These are phyloP conservation scores for Meiosimyza decipiens DNA, from an alignment of 2,888 invertebrate species.

Conservation along the genomic window DNA sequence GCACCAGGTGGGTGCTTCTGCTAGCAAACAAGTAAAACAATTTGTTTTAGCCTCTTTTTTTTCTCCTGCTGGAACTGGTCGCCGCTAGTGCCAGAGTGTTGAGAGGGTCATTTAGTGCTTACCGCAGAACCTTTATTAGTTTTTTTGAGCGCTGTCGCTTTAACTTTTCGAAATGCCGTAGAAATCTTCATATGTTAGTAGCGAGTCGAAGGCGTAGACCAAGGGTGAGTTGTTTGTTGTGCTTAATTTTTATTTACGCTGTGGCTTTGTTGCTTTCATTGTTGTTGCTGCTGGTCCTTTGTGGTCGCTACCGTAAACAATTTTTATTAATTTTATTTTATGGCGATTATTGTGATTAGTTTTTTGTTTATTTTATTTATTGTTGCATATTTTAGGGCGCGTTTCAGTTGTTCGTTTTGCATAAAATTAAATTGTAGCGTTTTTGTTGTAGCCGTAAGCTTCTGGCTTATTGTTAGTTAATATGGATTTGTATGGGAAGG, in stretches of 20 bases:
- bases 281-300: conserved; percentile 19
- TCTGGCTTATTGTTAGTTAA: too few species aligned
- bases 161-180: too few species aligned
- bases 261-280: conserved; percentile 41
- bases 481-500: background rate
- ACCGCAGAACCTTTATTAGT: conserved; percentile 56
- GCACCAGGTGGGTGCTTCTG: background rate
- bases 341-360: conserved; percentile 61
- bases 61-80: background rate
- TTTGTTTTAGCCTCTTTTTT: conserved; percentile 12
- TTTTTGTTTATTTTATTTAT: conserved; percentile 45
- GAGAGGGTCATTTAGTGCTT: conserved; percentile 39
- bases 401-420: background rate
- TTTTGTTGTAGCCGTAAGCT: too few species aligned
- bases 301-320: conserved; percentile 43
- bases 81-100: conserved; percentile 13
- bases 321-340: conserved; percentile 62
- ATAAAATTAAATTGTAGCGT: background rate
- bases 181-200: too few species aligned
- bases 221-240: background rate
- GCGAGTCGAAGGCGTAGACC: too few species aligned
- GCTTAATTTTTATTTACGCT: conserved; percentile 48
- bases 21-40: background rate
- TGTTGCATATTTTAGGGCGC: conserved; percentile 35
- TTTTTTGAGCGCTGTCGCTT: conserved; percentile 28